Conservation (phyloP, 2,888 invertebrate species). For the Gisinianus flammeolus region DNA sequence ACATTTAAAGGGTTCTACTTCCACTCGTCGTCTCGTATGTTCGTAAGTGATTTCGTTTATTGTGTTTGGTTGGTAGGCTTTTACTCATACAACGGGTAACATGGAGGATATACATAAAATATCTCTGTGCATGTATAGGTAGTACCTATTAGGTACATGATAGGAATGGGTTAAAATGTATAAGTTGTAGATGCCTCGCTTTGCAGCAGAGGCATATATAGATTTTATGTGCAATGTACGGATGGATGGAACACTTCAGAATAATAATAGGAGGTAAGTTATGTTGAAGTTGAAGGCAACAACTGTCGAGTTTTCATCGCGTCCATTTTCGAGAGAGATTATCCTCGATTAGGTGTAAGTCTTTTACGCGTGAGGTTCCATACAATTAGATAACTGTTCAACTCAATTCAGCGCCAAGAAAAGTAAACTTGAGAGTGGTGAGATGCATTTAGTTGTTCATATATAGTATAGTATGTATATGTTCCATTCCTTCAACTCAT, state of each 20-base stretch:
- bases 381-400: constrained; percentile 47
- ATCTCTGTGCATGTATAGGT: background rate
- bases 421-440: constrained; percentile 4
- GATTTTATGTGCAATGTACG: background rate
- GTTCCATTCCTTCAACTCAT: too few species aligned
- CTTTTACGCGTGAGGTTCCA: constrained; percentile 53
- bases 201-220: background rate
- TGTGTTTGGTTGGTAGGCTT: background rate
- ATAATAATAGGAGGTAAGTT: constrained; percentile 37
- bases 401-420: constrained; percentile 21
- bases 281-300: constrained; percentile 43
- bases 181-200: background rate
- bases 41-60: background rate
- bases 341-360: constrained; percentile 51
- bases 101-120: background rate
- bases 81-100: background rate
- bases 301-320: constrained; percentile 48
- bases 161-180: background rate
- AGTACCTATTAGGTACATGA: background rate
- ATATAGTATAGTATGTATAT: background rate
- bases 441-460: background rate
- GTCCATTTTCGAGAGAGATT: constrained; percentile 45
- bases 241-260: constrained; percentile 28
- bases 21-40: background rate
- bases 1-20: constrained; percentile 1